Evolutionary conservation across 2,888 invertebrate species (phyloP).

Genomic region (Erebia aethiops): DNA sequence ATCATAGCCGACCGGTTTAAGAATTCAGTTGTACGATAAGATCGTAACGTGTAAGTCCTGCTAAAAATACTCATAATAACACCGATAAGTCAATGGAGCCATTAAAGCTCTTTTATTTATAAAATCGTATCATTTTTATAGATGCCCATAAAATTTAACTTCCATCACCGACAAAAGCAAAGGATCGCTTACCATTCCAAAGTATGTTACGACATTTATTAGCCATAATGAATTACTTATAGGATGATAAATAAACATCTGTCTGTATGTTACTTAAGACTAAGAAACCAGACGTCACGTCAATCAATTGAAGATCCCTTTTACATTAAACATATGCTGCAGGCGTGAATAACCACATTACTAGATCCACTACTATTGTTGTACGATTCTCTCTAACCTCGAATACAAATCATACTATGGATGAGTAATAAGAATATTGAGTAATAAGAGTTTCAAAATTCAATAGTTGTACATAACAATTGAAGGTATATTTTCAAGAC

Average conservation of each 20-base stretch:
- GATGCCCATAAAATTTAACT: constrained; percentile 33
- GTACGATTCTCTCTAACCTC: neutral
- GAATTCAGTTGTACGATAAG: neutral
- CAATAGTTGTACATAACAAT: no score
- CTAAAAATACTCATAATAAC: constrained; percentile 11
- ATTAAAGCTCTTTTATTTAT: constrained; percentile 29
- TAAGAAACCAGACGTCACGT: constrained; percentile 68
- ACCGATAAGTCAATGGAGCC: constrained; percentile 27
- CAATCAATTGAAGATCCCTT: constrained; percentile 74
- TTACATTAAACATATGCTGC: constrained; percentile 75
- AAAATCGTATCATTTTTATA: constrained; percentile 36
- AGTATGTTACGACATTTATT: constrained; percentile 45
- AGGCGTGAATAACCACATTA: constrained; percentile 70
- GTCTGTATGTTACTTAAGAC: constrained; percentile 48
- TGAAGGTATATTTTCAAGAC: no score
- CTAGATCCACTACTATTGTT: constrained; percentile 52
- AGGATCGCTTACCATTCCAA: constrained; percentile 33
- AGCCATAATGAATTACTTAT: constrained; percentile 48
- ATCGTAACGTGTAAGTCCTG: neutral
- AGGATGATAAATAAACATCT: constrained; percentile 48
- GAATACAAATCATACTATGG: no score
- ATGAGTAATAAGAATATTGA: no score
- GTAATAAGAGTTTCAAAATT: no score
- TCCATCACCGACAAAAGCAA: constrained; percentile 24
- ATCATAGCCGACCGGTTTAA: no score